Conservation (phyloP, 2,888 invertebrate genomes). For the Tholera decimalis region DNA sequence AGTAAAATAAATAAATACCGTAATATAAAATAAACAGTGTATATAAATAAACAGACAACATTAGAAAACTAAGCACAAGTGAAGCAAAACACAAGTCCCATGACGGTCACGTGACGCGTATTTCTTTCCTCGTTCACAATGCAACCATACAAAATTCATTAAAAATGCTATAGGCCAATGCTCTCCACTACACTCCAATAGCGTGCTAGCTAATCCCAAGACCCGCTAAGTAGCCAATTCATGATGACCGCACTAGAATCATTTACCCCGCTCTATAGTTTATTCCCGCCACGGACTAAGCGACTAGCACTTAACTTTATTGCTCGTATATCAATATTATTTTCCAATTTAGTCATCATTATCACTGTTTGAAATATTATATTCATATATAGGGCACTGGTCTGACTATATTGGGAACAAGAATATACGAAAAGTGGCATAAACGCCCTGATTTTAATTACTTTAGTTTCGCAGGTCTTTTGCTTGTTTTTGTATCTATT, state of each 20-base stretch:
- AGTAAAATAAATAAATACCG: no score
- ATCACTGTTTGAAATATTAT: conserved; percentile 32
- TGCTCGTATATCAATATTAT: conserved; percentile 68
- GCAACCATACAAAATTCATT: no score
- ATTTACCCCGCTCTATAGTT: conserved; percentile 40
- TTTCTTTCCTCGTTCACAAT: not conserved
- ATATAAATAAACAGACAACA: no score
- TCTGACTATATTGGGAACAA: not conserved
- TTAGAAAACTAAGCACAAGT: no score
- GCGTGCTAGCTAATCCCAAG: conserved; percentile 74
- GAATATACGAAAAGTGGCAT: not conserved
- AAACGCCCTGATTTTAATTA: no score
- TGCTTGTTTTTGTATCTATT: no score
- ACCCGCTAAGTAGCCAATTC: conserved; percentile 66
- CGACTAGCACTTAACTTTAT: conserved; percentile 61
- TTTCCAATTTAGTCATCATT: conserved; percentile 55
- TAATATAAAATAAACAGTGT: no score
- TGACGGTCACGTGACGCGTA: no score
- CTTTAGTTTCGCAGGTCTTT: no score
- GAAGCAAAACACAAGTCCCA: no score
- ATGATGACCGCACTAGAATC: conserved; percentile 60
- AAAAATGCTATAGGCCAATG: conserved; percentile 38
- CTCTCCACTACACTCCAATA: conserved; percentile 51
- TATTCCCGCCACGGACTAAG: conserved; percentile 52
- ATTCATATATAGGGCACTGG: not conserved